These are phyloP conservation scores for Planococcus citri DNA, from an alignment of 1,140 invertebrate genomes.

Conservation along the genomic window DNA sequence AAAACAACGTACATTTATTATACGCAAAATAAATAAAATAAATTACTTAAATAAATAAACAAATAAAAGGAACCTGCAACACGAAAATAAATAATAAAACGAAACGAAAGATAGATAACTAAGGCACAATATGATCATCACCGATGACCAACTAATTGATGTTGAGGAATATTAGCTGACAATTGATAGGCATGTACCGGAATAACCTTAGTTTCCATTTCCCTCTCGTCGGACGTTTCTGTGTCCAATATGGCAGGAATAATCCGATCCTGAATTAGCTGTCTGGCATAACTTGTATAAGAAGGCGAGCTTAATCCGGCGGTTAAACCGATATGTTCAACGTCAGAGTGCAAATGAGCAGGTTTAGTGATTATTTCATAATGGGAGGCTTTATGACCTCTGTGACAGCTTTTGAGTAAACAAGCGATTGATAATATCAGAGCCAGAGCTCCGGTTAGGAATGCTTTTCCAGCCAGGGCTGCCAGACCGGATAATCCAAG, in stretches of 20 bases:
- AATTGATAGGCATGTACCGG: constrained; percentile 4
- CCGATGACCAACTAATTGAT: background rate
- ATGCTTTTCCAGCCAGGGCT: constrained; percentile 61
- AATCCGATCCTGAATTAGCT: constrained; percentile 14
- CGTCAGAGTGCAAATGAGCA: constrained; percentile 52
- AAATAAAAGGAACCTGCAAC: too few species aligned
- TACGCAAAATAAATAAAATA: too few species aligned
- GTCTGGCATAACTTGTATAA: constrained; percentile 25
- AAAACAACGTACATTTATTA: too few species aligned
- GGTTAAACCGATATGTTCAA: constrained; percentile 40
- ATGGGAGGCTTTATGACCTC: constrained; percentile 38
- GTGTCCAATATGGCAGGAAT: constrained; percentile 18
- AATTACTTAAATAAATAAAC: too few species aligned
- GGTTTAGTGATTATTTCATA: constrained; percentile 73
- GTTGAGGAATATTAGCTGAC: background rate
- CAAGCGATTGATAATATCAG: constrained; percentile 60
- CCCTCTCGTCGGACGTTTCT: constrained; percentile 33
- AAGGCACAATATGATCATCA: background rate
- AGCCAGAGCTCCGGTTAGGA: constrained; percentile 68
- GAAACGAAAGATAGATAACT: too few species aligned
- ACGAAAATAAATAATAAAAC: too few species aligned
- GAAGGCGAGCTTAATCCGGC: constrained; percentile 25
- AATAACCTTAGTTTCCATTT: constrained; percentile 37
- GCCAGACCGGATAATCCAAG: constrained; percentile 59
- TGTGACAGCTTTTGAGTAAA: constrained; percentile 52